A percentile compares a stretch with the other conserved stretches of the same genome.
Evolutionary conservation across 2,113 vertebrate species (phyloP).

Genomic region (Tympanuchus pallidicinctus): DNA sequence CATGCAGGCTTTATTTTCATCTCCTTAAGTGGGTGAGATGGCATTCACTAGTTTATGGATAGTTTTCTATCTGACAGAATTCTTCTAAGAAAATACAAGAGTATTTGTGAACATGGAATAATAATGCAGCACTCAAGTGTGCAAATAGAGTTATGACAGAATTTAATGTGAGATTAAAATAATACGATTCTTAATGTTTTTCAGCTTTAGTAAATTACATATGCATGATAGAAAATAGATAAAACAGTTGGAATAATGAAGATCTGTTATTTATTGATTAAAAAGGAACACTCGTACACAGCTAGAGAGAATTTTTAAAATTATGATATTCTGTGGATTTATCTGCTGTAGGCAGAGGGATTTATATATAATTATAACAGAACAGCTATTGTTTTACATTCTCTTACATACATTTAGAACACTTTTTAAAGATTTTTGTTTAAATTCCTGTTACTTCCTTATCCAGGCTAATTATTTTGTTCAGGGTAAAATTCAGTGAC

Average conservation of each 20-base stretch:
- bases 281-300: neutral
- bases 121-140: neutral
- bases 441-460: neutral
- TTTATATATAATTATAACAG: neutral
- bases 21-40: neutral
- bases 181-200: neutral
- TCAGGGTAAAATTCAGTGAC: neutral
- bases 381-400: neutral
- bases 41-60: neutral
- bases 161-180: neutral
- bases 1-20: slow-evolving; percentile 3
- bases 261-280: neutral
- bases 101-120: neutral
- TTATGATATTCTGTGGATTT: neutral
- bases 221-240: neutral
- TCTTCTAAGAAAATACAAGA: neutral
- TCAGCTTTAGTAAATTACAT: neutral
- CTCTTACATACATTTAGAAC: neutral
- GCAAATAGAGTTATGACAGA: neutral
- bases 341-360: neutral
- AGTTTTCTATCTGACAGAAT: neutral
- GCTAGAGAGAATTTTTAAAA: neutral
- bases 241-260: neutral
- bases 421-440: neutral
- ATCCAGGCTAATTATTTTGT: neutral